Percentiles rank a stretch among this genome's conserved stretches.
Conservation (phyloP, 2,797 vertebrate genomes). For the Anguilla obscura region DNA sequence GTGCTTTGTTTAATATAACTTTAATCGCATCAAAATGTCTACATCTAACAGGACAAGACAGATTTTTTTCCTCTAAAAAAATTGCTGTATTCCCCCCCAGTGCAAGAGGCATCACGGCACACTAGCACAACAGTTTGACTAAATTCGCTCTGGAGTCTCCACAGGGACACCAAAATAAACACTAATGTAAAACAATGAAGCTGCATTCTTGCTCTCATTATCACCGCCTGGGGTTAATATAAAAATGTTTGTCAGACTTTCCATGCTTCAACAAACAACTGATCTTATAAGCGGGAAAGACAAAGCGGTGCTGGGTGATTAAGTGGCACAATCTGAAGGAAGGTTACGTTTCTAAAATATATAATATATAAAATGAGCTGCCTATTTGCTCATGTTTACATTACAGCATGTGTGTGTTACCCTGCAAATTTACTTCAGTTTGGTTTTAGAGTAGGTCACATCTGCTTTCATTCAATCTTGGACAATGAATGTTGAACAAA, state of each 20-base stretch:
- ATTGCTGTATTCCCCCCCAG: neutral
- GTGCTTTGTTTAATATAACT: neutral
- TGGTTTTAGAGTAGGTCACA: neutral
- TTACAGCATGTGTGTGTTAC: too few species aligned
- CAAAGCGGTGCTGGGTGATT: too few species aligned
- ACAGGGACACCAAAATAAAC: neutral
- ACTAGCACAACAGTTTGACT: neutral
- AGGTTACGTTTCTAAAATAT: too few species aligned
- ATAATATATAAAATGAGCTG: too few species aligned
- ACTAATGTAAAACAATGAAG: neutral
- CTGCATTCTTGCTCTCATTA: neutral
- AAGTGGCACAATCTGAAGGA: too few species aligned
- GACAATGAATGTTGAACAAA: neutral
- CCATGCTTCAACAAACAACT: too few species aligned
- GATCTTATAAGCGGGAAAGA: too few species aligned
- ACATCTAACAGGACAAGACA: too few species aligned
- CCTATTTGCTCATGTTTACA: too few species aligned
- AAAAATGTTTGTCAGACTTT: too few species aligned
- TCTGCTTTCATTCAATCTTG: neutral
- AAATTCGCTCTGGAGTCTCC: neutral
- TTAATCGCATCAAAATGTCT: neutral
- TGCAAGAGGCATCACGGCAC: neutral
- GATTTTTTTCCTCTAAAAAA: neutral
- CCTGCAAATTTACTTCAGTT: too few species aligned
- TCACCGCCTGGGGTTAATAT: neutral